Evolutionary conservation across 2,113 vertebrate genomes (phyloP), one percentile per base, ranked within the genome.

Genomic region (Ceyx margarethae): DNA sequence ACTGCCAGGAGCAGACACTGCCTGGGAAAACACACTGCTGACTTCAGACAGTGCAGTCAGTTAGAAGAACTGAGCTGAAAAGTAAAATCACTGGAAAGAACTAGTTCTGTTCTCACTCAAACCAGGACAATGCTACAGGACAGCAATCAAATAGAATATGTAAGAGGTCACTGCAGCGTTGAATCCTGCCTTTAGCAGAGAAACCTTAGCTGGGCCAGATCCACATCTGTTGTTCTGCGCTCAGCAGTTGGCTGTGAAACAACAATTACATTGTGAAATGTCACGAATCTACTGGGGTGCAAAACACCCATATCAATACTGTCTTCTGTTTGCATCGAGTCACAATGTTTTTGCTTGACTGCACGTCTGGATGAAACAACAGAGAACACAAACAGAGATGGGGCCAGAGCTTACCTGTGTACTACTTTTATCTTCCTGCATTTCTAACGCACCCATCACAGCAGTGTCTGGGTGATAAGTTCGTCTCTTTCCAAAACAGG

Each of bases 401-500:
- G 66, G 57, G 74, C 54, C 78, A 50, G 67, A 81, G 67, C 78
- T 85, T 82, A 67, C 53, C 20, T 54, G 50, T 58, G 67, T 35
- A 16, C 54, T 40, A 6, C 57, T 81, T 89, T 93, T 81, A 77
- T 89, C 94, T 87, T 54, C 84, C 67, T 85, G 91, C 84, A 56
- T 91, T 89, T 56, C 46, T 79, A 91, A 87, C 0, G 43, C 58
- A 5, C 74, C 71, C 90, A 62, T 84, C 1, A 2, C 45, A 76
- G 83, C 42, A 25, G 50, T 1, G 2, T 71, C 93, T n/a, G 9
- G 67, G 71, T 40, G 91, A 80, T 82, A 93, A 84, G 51, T 85
- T 61, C 10, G 1, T 67, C 78, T 81, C 84, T 35, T 87, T 89
- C 83, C 81, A 74, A 90, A 91, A 87, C 89, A 96, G 94, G 94